Conservation (phyloP, 2,888 invertebrate genomes). For the Drosophila sordidula region DNA sequence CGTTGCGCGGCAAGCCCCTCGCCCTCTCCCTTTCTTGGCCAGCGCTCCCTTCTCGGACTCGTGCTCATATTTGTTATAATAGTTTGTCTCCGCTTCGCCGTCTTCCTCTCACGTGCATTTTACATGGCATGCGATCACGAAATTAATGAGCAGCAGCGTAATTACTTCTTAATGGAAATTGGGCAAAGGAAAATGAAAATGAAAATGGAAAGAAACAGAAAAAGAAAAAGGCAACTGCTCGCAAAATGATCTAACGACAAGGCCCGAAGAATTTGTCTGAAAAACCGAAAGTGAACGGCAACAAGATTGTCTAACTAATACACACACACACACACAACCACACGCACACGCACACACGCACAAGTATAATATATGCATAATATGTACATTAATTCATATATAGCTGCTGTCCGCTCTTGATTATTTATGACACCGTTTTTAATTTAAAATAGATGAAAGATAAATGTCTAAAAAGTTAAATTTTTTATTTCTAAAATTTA, state of each 20-base stretch:
- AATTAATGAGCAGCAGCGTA: constrained; percentile 80
- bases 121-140: constrained; percentile 80
- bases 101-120: constrained; percentile 48
- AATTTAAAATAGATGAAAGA: too few relatives aligned
- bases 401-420: too few relatives aligned
- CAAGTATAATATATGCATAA: too few relatives aligned
- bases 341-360: too few relatives aligned
- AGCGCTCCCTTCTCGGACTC: constrained; percentile 16
- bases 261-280: constrained; percentile 5
- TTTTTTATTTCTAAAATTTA: too few relatives aligned
- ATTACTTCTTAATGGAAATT: constrained; percentile 81
- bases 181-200: constrained; percentile 61
- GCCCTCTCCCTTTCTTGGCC: too few relatives aligned
- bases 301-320: neutral
- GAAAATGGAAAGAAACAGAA: constrained; percentile 28
- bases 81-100: constrained; percentile 15
- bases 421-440: too few relatives aligned
- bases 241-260: constrained; percentile 11
- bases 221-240: constrained; percentile 10
- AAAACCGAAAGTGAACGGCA: constrained; percentile 37
- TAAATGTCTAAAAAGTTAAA: too few relatives aligned
- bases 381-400: too few relatives aligned
- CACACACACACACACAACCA: too few relatives aligned
- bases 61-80: constrained; percentile 48
- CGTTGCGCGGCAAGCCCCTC: constrained; percentile 9